Conservation (phyloP, 2,888 invertebrate species). For the Watsonalla cultraria region DNA sequence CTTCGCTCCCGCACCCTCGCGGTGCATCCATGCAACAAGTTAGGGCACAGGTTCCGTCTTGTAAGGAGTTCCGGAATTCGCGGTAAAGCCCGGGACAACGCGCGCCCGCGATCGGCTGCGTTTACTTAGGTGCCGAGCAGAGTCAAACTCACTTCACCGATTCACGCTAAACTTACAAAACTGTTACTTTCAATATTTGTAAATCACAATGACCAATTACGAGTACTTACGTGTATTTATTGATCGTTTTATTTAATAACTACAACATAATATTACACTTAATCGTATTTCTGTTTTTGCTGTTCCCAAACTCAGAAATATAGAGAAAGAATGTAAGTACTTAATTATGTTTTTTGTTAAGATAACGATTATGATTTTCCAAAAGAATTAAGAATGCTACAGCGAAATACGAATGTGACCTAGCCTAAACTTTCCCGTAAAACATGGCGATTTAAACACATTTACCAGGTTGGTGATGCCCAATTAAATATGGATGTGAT, state of each 20-base stretch:
- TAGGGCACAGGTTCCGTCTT: slow-evolving; percentile 65
- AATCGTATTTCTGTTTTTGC: too few species aligned
- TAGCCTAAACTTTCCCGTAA: slow-evolving; percentile 56
- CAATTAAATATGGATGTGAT: slow-evolving; percentile 80
- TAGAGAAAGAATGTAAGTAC: too few species aligned
- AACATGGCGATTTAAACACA: slow-evolving; percentile 69
- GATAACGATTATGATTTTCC: too few species aligned
- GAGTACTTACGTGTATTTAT: too few species aligned
- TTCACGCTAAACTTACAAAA: too few species aligned
- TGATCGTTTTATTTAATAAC: too few species aligned
- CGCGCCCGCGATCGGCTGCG: slow-evolving; percentile 19
- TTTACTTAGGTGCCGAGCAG: neutral
- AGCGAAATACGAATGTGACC: slow-evolving; percentile 25
- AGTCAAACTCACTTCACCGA: too few species aligned
- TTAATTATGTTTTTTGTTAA: too few species aligned
- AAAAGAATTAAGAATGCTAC: slow-evolving; percentile 4
- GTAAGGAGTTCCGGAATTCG: slow-evolving; percentile 59
- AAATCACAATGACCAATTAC: too few species aligned
- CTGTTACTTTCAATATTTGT: too few species aligned
- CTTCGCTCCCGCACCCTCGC: slow-evolving; percentile 50
- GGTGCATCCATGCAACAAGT: slow-evolving; percentile 78
- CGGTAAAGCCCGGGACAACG: slow-evolving; percentile 12
- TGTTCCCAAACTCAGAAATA: too few species aligned
- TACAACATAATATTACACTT: too few species aligned
- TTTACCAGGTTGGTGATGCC: slow-evolving; percentile 74